These are phyloP conservation scores for Eudasyphora cyanicolor DNA, from an alignment of 2,888 invertebrate species.

Conservation along the genomic window DNA sequence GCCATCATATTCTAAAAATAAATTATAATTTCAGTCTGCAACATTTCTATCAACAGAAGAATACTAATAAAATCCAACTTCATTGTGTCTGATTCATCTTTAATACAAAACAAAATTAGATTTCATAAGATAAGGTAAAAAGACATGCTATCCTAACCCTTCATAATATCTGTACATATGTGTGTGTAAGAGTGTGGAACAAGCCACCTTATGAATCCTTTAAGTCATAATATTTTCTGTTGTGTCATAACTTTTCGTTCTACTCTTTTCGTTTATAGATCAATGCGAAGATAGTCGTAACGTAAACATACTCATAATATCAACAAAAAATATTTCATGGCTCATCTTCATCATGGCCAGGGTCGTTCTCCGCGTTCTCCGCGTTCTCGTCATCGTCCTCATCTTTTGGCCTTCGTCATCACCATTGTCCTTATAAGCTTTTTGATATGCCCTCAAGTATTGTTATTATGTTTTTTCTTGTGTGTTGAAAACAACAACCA, in stretches of 20 bases:
- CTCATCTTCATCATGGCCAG: slow-evolving; percentile 19
- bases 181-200: too few relatives aligned
- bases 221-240: slow-evolving; percentile 3
- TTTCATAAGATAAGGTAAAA: background rate
- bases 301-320: slow-evolving; percentile 11
- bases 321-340: slow-evolving; percentile 27
- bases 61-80: too few relatives aligned
- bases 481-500: slow-evolving; percentile 19
- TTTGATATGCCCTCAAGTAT: slow-evolving; percentile 33
- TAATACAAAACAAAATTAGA: background rate
- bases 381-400: background rate
- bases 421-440: slow-evolving; percentile 15
- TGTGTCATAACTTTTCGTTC: background rate
- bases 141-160: background rate
- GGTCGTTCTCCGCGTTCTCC: background rate
- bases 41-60: too few relatives aligned
- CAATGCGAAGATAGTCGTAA: background rate
- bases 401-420: background rate
- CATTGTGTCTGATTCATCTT: too few relatives aligned
- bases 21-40: too few relatives aligned
- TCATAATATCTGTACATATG: too few relatives aligned
- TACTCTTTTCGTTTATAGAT: slow-evolving; percentile 1
- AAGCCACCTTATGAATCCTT: background rate
- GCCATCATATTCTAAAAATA: too few relatives aligned
- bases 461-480: slow-evolving; percentile 42